Evolutionary conservation across 2,888 invertebrate genomes (phyloP), one percentile per base, ranked within the genome.

Genomic region (Acleris cristana): DNA sequence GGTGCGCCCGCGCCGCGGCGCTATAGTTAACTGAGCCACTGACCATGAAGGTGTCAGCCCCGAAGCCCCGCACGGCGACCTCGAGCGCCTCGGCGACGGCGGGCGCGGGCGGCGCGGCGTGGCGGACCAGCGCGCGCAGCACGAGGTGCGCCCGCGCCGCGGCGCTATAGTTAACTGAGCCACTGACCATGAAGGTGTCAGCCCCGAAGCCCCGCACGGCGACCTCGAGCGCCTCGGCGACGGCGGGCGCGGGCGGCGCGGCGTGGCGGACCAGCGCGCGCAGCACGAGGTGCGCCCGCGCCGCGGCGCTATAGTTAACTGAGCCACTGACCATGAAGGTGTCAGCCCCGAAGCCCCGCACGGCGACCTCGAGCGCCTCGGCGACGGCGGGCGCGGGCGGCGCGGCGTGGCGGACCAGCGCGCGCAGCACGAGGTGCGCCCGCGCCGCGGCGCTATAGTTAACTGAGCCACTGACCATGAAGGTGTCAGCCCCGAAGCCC

Each of bases 401-500:
- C 72, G 95, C 94, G 3, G 96, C 94, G 85, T 97, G 96, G 45
- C 96, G 94, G 81, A 95, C 96, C 51, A 99, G 85, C 0, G 97
- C 96, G 72, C 98, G 93, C 73, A 99, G 88, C 63, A 98, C 86
- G n/a, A 96, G 95, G 87, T 98, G 99, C 44, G 96, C 94, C 69
- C 95, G 93, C 0, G 94, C 91, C 66, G 40, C 40, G 30, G 49
- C 57, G 19, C 30, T n/a, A n/a, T n/a, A n/a, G n/a, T n/a, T n/a
- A n/a, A n/a, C n/a, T n/a, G n/a, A n/a, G n/a, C n/a, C n/a, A n/a
- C 95, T 93, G 83, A 97, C 97, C 64, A 95, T 94, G 98, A 98
- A 99, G 0, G 94, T 94, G 63, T 89, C 87, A 1, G 95, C 95
- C 69, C 95, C 94, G 80, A 97, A 97, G 10, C 97, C 97, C 16